Evolutionary conservation across 2,797 vertebrate genomes (phyloP).

Genomic region (Pteronotus mesoamericanus): DNA sequence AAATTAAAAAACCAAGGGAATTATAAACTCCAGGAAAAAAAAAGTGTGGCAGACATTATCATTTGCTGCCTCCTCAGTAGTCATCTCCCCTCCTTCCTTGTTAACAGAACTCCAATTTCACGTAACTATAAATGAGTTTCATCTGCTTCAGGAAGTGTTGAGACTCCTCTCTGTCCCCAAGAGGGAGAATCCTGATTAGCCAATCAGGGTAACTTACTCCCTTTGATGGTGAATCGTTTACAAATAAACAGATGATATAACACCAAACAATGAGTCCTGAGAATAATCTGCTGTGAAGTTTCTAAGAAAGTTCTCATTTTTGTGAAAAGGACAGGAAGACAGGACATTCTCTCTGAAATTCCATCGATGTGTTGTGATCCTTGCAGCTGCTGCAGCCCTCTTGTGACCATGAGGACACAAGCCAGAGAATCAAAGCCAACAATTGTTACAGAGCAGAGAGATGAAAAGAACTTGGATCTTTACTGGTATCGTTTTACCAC

Average conservation of each 20-base stretch:
- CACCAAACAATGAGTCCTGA: not conserved
- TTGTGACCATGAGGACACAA: not conserved
- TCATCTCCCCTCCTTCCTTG: not conserved
- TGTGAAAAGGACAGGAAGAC: not conserved
- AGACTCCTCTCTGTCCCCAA: not conserved
- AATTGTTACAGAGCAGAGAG: not conserved
- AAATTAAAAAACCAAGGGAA: constrained; percentile 1
- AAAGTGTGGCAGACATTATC: not conserved
- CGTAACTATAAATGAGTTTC: not conserved
- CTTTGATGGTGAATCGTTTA: not conserved
- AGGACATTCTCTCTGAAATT: not conserved
- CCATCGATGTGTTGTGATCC: not conserved
- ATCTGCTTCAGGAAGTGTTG: not conserved
- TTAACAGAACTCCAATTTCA: not conserved
- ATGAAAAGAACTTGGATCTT: not conserved
- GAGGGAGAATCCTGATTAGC: not conserved
- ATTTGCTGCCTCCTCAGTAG: not conserved
- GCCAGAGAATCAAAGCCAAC: not conserved
- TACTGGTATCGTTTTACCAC: not conserved
- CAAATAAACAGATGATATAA: not conserved
- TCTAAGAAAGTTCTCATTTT: not conserved
- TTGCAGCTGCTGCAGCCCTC: not conserved
- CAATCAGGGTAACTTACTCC: not conserved
- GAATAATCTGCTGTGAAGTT: not conserved
- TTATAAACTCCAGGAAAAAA: not conserved